Evolutionary conservation across 1,140 invertebrate genomes (phyloP), one percentile per base, ranked within the genome.

Genomic region (Lepidurus couesii): DNA sequence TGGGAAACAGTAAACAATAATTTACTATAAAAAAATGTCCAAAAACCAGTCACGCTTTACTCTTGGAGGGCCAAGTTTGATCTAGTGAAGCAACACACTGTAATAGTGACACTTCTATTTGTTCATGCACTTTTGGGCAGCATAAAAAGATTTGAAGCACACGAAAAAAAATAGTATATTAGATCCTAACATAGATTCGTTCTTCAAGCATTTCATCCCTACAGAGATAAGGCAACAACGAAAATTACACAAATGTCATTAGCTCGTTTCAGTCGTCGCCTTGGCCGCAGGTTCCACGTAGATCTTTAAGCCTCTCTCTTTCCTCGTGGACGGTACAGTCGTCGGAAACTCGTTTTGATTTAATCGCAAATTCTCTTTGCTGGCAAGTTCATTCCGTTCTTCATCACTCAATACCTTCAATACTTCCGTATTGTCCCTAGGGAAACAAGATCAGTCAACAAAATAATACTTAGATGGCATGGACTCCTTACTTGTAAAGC

Each of bases 281-380:
- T 44, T 42, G 16, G 9, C 21, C 16, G 47, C 42, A 8, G 84
- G 84, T 80, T 91, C 90, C 77, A 91, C 85, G 84, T 92, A 91
- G 81, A 93, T 93, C 85, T 92, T 92, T 43, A 93, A 86, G 5
- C 89, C 91, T 81, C 88, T 87, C 84, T 93, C 92, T 82, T 89
- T 89, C 78, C 91, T 85, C 79, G 87, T 88, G 74, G 84, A 87
- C 84, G 85, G 85, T 75, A 84, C 84, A 77, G 83, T 77, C 79
- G 44, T 75, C 75, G 44, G 83, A 77, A 84, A 84, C 80, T 76
- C 80, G 78, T 79, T 80, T 80, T 21, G 42, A 44, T n/a, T 44
- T 34, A 75, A 47, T 7, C 75, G 73, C 21, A 44, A 11, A 83
- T 89, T 90, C 83, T 91, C 90, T 82, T 86, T 88, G 79, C 86